Base-by-base conservation (phyloP, 1,140 invertebrate genomes). In the Tetramorium parvispinum region DNA sequence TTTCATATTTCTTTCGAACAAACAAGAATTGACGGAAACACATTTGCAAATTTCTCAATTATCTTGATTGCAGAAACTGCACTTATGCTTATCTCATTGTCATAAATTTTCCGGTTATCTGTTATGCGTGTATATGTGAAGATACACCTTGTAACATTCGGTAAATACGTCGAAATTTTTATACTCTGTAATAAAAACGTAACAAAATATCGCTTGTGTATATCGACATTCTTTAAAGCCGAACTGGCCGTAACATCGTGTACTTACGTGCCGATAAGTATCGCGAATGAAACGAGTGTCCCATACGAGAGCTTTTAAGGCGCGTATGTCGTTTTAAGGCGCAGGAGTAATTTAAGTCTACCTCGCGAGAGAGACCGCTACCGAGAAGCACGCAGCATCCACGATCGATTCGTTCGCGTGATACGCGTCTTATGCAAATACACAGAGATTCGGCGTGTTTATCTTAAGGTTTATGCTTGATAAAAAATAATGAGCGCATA, bases 211-310 rank as follows among this genome's bases (percentile, higher is more conserved):
- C 85, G 85, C 40, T 46, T 66, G 71, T 81, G 88, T 89, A 71
- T 40, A 89, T 87, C 85, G 49, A 63, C 85, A 85, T 83, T 90
- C 57, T 85, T 68, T 59, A 46, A 59, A 85, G 43, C 71, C 88
- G 78, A 89, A 90, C 86, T 89, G 88, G 85, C 73, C 71, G 78
- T 87, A 89, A 89, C 87, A 87, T 51, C 78, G 85, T 89, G 88
- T 89, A 89, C 83, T 81, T 86, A 86, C 88, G 87, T 86, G 40
- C 57, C 85, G 88, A 89, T 89, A 89, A 89, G 85, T 88, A 85
- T 88, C 87, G 24, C 61, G 76, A 88, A 75, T 71, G 66, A 88
- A 88, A 88, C 68, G 87, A 82, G 88, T 82, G 88, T 89, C 51
- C 68, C 83, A 55, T 79, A 86, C 55, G 65, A 81, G 51, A 86